Conservation (phyloP, 2,888 invertebrate genomes). For the Ormyrus labotus region DNA sequence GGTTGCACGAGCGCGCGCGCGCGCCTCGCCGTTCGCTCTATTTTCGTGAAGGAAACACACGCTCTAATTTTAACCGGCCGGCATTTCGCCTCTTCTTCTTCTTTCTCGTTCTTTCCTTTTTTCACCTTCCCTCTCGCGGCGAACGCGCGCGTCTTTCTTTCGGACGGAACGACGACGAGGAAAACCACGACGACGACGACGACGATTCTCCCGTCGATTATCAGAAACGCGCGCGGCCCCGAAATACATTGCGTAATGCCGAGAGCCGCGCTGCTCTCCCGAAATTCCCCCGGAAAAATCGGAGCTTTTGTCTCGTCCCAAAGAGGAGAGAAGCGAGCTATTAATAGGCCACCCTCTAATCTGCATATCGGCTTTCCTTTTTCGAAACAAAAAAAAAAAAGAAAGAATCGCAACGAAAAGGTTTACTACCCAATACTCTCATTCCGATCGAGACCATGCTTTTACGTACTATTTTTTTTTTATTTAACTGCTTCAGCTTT, state of each 20-base stretch:
- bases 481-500: slow-evolving; percentile 9
- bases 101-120: slow-evolving; percentile 9
- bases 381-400: too few species aligned
- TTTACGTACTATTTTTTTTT: too few species aligned
- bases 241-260: slow-evolving; percentile 34
- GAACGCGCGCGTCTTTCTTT: background rate
- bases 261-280: too few species aligned
- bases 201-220: slow-evolving; percentile 45
- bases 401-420: too few species aligned
- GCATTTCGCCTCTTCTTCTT: slow-evolving; percentile 57
- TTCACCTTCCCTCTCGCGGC: background rate
- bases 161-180: too few species aligned
- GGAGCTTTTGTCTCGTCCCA: slow-evolving; percentile 19
- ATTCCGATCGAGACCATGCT: slow-evolving; percentile 14
- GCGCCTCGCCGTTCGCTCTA: slow-evolving; percentile 63
- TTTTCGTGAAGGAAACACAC: slow-evolving; percentile 72
- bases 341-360: slow-evolving; percentile 24
- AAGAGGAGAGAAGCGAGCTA: slow-evolving; percentile 9
- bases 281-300: too few species aligned
- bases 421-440: background rate
- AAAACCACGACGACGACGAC: background rate
- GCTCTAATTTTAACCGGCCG: slow-evolving; percentile 73
- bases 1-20: slow-evolving; percentile 42
- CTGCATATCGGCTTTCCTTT: slow-evolving; percentile 44
- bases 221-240: slow-evolving; percentile 18